Percentiles rank a stretch among this genome's conserved stretches.
Conservation (phyloP, 2,113 vertebrate species). For the Antechinus stuartii region DNA sequence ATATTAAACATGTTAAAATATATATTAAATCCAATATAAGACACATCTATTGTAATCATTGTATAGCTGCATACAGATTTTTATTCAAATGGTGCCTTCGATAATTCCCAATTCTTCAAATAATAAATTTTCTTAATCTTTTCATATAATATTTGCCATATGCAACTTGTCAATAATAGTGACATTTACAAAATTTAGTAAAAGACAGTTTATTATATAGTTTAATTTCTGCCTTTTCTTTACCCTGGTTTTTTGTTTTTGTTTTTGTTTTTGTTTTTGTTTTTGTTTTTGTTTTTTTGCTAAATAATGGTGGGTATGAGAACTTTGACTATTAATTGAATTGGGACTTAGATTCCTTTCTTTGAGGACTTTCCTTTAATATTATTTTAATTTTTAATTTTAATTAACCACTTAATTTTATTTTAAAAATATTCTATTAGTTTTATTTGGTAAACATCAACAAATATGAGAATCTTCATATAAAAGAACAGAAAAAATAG, state of each 20-base stretch:
- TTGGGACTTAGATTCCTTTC: constrained; percentile 31
- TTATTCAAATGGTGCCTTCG: constrained; percentile 31
- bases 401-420: not conserved
- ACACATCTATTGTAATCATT: not conserved
- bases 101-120: not conserved
- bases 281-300: constrained; percentile 9
- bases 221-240: not conserved
- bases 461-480: not conserved
- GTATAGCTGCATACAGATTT: not conserved
- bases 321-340: constrained; percentile 15
- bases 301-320: constrained; percentile 5
- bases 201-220: not conserved
- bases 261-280: constrained; percentile 6
- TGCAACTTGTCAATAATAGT: not conserved
- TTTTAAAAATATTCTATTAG: not conserved
- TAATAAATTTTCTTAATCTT: constrained; percentile 46
- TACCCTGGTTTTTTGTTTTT: not conserved
- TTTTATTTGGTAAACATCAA: not conserved
- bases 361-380: constrained; percentile 16
- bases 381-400: not conserved
- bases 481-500: not conserved
- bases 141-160: not conserved
- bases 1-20: too few relatives aligned
- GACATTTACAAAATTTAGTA: not conserved
- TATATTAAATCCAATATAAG: too few relatives aligned